These are phyloP conservation scores for Cryptotis parvus DNA, from an alignment of 2,113 vertebrate genomes.

Conservation along the genomic window DNA sequence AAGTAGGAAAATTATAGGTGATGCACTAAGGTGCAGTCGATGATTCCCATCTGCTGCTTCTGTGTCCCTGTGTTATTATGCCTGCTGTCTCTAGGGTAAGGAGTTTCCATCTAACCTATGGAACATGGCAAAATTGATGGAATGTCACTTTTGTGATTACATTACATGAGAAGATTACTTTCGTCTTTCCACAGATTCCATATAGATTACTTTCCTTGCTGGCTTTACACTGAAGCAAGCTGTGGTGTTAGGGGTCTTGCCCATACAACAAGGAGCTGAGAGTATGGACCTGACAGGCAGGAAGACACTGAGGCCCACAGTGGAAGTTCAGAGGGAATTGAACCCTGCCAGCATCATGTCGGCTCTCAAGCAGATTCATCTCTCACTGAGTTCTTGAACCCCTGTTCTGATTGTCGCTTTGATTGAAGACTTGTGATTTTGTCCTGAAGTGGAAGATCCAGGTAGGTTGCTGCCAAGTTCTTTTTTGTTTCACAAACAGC, in stretches of 20 bases:
- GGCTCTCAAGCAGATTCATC: neutral
- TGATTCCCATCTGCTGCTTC: neutral
- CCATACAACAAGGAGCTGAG: neutral
- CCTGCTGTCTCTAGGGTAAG: rapidly evolving
- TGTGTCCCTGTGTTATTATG: neutral
- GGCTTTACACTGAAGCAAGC: neutral
- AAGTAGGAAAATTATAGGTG: neutral
- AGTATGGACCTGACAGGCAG: neutral
- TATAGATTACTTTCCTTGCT: neutral
- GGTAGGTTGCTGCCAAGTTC: neutral
- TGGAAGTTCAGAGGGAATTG: neutral
- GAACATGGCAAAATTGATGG: neutral
- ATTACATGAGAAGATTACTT: neutral
- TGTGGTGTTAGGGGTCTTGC: neutral
- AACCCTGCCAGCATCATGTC: neutral
- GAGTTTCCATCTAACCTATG: neutral
- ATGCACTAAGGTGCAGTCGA: neutral
- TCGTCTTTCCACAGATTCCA: neutral
- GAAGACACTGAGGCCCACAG: neutral
- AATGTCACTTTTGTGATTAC: neutral
- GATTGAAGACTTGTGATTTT: neutral
- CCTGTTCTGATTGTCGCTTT: neutral
- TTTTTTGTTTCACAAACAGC: neutral
- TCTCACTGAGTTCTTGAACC: neutral
- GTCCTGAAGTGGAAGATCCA: neutral